Base-by-base conservation (phyloP, 2,888 invertebrate species). In the Dryadula phaetusa region DNA sequence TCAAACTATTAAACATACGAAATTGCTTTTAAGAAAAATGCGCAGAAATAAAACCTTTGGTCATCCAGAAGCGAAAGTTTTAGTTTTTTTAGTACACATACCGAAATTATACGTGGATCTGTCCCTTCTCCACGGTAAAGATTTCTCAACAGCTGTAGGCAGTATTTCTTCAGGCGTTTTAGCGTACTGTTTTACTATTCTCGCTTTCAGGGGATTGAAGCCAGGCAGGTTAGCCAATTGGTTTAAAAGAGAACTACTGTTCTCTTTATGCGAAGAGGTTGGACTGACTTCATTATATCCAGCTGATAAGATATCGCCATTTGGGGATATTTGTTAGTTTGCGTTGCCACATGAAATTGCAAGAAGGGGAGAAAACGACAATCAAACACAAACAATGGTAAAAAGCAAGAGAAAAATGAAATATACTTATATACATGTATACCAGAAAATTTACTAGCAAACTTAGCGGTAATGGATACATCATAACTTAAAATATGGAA, bases 71-170 rank as follows among this genome's bases (percentile, higher is more conserved):
- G 71, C 69, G 54, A 61, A 58, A 61, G 64, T 58, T 53, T 68
- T 52, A 66, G 28, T 60, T 62, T 61, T 69, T 61, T 69, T 69
- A 66, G 52, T 67, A 86, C 83, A 93, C 94, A 94, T 95, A 95
- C 95, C 95, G 92, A 95, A 94, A 88, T 94, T 94, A 86, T 94
- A 94, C 90, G 94, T 95, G 92, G 94, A 95, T 89, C 94, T 94
- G 90, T 96, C 96, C 86, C 95, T 94, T 88, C 96, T 95, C 97
- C 97, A 97, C 82, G 97, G 97, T 87, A 97, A 94, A 78, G 95
- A 95, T 87, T 95, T 94, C 93, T 97, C 97, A 85, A 96, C 95
- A 81, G 95, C 95, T 78, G 96, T 96, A 78, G 95, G 95, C 79
- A 94, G 93, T 81, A 94, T 93, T 75, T 94, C 95, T 84, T 94